Percentiles rank a stretch among this genome's conserved stretches.
Evolutionary conservation across 1,140 invertebrate species (phyloP).

Genomic region (Fopius arisanus): DNA sequence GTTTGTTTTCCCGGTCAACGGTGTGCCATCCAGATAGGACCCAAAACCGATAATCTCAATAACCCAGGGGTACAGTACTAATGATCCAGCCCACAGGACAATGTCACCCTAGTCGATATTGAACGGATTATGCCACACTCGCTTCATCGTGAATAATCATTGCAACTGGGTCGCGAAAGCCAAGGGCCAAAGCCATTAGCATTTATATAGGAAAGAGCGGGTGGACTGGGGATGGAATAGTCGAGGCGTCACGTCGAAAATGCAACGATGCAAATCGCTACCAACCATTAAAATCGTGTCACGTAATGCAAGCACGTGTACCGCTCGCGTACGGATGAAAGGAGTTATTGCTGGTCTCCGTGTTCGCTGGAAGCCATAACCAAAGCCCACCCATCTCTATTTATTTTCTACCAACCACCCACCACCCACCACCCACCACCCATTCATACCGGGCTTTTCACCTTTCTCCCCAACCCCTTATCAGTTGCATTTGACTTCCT

Average conservation of each 20-base stretch:
- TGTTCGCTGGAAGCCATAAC: neutral
- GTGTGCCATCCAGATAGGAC: too few relatives aligned
- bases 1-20: too few relatives aligned
- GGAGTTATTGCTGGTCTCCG: constrained; percentile 8
- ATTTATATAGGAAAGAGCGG: constrained; percentile 40
- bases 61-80: too few relatives aligned
- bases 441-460: neutral
- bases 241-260: constrained; percentile 40
- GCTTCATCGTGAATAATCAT: constrained; percentile 22
- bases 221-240: neutral
- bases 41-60: too few relatives aligned
- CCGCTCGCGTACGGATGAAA: constrained; percentile 24
- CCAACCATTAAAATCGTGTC: constrained; percentile 45
- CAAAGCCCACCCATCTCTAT: neutral
- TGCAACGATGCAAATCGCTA: constrained; percentile 44
- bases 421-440: neutral
- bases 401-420: neutral
- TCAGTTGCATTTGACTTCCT: too few relatives aligned
- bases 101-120: neutral
- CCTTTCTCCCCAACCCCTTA: neutral
- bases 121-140: constrained; percentile 35
- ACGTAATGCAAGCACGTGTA: constrained; percentile 38
- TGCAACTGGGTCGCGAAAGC: constrained; percentile 35
- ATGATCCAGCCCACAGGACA: too few relatives aligned
- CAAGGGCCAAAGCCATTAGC: constrained; percentile 40